phyloP scores from a whole-genome alignment of 2,113 vertebrate species.

The Alethe diademata region DNA sequence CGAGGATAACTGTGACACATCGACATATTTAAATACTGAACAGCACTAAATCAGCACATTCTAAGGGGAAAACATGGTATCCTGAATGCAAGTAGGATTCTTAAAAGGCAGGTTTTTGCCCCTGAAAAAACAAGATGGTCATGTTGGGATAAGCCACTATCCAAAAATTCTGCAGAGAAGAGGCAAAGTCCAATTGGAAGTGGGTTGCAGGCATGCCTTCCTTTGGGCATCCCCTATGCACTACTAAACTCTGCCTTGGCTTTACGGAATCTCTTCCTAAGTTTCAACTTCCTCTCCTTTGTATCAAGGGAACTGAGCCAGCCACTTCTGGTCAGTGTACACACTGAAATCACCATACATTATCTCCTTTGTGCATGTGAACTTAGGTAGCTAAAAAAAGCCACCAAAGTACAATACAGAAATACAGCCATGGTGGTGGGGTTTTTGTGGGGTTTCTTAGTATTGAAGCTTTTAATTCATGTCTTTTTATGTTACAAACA shows the following conservation, averaged over 20 bases:
- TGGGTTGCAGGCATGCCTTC: not conserved
- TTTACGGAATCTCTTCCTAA: not conserved
- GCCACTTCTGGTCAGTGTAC: not conserved
- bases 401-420: not conserved
- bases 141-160: not conserved
- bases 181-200: not conserved
- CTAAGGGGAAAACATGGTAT: not conserved
- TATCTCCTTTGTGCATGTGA: not conserved
- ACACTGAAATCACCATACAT: not conserved
- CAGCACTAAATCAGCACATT: not conserved
- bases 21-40: not conserved
- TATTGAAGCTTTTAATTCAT: not conserved
- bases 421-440: not conserved
- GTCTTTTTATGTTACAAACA: not conserved
- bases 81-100: not conserved
- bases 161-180: not conserved
- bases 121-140: not conserved
- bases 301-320: not conserved
- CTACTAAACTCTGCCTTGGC: not conserved
- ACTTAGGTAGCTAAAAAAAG: not conserved
- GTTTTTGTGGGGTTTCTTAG: not conserved
- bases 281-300: not conserved
- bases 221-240: not conserved
- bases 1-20: not conserved
- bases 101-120: not conserved